Evolutionary conservation across 2,113 vertebrate genomes (phyloP).

Genomic region (Choloepus hoffmanni): DNA sequence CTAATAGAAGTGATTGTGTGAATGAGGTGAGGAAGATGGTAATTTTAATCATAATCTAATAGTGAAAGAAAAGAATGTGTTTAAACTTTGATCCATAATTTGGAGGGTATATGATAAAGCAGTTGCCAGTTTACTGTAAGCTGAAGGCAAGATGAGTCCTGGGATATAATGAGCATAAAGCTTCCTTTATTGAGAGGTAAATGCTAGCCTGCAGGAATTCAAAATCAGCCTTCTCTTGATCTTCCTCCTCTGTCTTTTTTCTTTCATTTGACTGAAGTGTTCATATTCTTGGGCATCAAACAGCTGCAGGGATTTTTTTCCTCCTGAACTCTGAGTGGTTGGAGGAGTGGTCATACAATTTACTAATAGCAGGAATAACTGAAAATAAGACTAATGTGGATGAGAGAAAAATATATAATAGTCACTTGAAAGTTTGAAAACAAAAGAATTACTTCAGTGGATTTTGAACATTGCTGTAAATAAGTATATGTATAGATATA

Average conservation of each 20-base stretch:
- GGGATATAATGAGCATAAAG: conserved; percentile 54
- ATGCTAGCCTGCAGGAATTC: conserved; percentile 59
- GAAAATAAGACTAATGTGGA: conserved; percentile 54
- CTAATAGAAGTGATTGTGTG: not conserved
- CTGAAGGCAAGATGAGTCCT: conserved; percentile 66
- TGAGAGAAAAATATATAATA: conserved; percentile 7
- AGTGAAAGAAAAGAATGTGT: conserved; percentile 60
- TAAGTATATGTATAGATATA: not conserved
- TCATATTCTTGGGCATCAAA: conserved; percentile 72
- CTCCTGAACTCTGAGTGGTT: conserved; percentile 44
- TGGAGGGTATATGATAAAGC: conserved; percentile 65
- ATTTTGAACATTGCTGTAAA: not conserved
- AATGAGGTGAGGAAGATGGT: conserved; percentile 65
- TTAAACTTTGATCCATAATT: conserved; percentile 77
- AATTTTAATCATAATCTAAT: conserved; percentile 75
- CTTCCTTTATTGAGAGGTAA: conserved; percentile 71
- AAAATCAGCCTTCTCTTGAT: conserved; percentile 60
- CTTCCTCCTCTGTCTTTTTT: conserved; percentile 58
- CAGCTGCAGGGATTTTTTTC: conserved; percentile 66
- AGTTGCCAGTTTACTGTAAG: conserved; percentile 63
- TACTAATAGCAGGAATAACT: conserved; percentile 66
- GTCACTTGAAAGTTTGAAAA: conserved; percentile 34
- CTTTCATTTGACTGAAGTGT: conserved; percentile 73
- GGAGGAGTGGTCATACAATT: conserved; percentile 31
- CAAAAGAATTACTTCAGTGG: not conserved